Conservation (phyloP, 2,113 vertebrate genomes). For the Ia io region DNA sequence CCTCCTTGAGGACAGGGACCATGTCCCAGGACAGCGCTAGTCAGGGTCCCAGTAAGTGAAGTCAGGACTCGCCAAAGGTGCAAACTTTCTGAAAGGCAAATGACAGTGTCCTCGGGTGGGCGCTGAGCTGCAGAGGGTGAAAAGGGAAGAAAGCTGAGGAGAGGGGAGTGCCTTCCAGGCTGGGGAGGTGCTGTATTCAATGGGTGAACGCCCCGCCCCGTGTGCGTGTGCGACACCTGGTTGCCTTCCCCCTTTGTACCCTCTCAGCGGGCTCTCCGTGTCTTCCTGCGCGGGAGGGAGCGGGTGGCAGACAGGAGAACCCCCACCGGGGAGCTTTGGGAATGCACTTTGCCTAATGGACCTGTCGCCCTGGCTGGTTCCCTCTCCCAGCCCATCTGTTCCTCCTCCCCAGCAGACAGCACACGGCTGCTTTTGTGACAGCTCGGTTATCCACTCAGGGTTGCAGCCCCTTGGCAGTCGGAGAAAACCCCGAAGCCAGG, state of each 20-base stretch:
- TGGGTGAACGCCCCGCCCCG: background rate
- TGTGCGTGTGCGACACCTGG: background rate
- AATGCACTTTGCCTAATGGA: background rate
- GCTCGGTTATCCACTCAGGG: background rate
- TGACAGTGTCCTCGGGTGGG: background rate
- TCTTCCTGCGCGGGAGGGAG: background rate
- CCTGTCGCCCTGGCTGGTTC: background rate
- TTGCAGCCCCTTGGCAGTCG: background rate
- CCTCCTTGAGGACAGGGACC: background rate
- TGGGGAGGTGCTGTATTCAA: too few relatives aligned
- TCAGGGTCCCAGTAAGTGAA: background rate
- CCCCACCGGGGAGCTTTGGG: background rate
- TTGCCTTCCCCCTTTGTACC: background rate
- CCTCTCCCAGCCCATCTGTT: constrained; percentile 41
- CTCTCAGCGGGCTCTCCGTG: background rate
- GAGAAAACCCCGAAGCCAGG: constrained; percentile 29
- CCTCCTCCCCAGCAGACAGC: background rate
- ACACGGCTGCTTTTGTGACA: background rate
- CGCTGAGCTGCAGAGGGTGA: too few relatives aligned
- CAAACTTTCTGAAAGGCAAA: background rate
- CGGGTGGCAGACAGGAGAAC: background rate
- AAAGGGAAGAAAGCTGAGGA: too few relatives aligned
- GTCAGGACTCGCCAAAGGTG: background rate
- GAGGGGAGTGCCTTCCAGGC: too few relatives aligned
- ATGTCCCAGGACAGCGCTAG: background rate